Percentiles rank a stretch among this genome's conserved stretches.
phyloP scores from a whole-genome alignment of 2,113 vertebrate genomes.

The Nothobranchius kuhntae region DNA sequence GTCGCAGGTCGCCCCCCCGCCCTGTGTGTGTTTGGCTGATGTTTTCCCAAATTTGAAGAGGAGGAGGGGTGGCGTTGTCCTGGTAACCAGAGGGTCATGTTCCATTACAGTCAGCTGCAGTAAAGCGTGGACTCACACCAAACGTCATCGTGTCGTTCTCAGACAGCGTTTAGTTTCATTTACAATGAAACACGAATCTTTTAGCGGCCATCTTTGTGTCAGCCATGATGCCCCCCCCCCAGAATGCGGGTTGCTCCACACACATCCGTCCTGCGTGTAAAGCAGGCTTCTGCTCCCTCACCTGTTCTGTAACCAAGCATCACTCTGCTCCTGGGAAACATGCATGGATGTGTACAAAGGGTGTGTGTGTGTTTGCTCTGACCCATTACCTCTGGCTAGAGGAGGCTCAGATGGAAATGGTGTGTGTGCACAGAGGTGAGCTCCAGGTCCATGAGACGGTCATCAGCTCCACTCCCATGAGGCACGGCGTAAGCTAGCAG shows the following conservation, averaged over 20 bases:
- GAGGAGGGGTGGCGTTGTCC: conserved; percentile 57
- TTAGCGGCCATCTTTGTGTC: conserved; percentile 36
- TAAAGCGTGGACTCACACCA: conserved; percentile 8
- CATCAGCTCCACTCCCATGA: conserved; percentile 51
- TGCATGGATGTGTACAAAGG: conserved; percentile 41
- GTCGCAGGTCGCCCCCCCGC: too few species aligned
- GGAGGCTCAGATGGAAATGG: conserved; percentile 11
- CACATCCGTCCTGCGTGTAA: conserved; percentile 17
- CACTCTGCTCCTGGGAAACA: conserved; percentile 27
- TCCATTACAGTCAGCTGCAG: conserved; percentile 54
- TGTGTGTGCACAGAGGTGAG: not conserved
- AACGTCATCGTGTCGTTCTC: too few species aligned
- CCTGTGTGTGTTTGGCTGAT: conserved; percentile 18
- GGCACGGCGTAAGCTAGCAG: conserved; percentile 28
- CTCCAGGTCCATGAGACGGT: conserved; percentile 22
- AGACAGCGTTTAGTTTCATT: conserved; percentile 3
- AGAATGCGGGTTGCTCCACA: conserved; percentile 23
- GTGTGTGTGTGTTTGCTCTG: conserved; percentile 43
- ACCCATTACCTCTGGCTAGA: conserved; percentile 30
- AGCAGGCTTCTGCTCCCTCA: not conserved
- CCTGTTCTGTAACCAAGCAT: conserved; percentile 30
- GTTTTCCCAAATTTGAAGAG: conserved; percentile 30
- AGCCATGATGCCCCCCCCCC: conserved; percentile 53
- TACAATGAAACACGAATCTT: conserved; percentile 4
- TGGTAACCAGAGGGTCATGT: conserved; percentile 73